Conservation (phyloP, 2,888 invertebrate genomes). For the Meloe dianella region DNA sequence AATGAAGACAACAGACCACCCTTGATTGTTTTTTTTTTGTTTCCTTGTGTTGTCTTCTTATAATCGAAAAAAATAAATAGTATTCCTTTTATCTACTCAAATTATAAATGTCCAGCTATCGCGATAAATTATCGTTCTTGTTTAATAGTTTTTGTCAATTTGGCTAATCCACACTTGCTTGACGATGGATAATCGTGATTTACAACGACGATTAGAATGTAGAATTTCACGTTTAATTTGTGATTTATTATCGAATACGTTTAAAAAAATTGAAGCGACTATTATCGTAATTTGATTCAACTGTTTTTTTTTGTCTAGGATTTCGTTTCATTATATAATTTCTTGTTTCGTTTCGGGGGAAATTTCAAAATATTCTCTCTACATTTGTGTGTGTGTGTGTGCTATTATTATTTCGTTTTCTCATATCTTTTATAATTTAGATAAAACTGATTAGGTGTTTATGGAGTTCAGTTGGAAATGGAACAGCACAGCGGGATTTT, state of each 20-base stretch:
- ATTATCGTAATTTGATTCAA: background rate
- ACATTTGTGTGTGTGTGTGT: too few relatives aligned
- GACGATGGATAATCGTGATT: background rate
- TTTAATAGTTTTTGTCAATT: too few relatives aligned
- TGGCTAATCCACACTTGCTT: too few relatives aligned
- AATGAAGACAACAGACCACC: constrained; percentile 4
- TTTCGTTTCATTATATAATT: constrained; percentile 4
- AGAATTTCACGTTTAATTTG: background rate
- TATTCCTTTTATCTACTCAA: too few relatives aligned
- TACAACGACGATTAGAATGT: too few relatives aligned
- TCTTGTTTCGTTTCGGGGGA: background rate
- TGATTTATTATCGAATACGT: background rate
- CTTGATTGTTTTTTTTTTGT: background rate
- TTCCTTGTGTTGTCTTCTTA: background rate
- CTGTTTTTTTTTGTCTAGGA: background rate
- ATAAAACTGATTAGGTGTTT: constrained; percentile 12
- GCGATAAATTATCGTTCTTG: too few relatives aligned
- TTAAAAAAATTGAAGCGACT: background rate
- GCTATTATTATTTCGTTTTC: too few relatives aligned
- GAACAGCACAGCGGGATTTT: background rate
- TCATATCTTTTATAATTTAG: too few relatives aligned
- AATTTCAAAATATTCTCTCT: background rate
- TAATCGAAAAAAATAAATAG: too few relatives aligned
- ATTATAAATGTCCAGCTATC: too few relatives aligned
- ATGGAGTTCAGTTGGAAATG: background rate